Conservation (phyloP, 2,113 vertebrate species). For the Oryzias javanicus region DNA sequence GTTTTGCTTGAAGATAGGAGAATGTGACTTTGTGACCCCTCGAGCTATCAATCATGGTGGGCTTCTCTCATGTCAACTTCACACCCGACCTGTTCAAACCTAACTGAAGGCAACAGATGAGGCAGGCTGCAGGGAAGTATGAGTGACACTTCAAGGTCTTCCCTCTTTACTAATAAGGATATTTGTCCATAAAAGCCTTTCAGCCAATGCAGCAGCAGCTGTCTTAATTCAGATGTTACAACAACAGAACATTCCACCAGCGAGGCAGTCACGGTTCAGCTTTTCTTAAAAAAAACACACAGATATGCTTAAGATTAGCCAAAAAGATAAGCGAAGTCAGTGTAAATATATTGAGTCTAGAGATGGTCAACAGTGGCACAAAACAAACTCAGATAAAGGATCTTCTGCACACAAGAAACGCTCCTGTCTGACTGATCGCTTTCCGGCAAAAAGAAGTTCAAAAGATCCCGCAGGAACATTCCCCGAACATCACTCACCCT, state of each 20-base stretch:
- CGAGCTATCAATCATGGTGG: conserved; percentile 3
- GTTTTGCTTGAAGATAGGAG: neutral
- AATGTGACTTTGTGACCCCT: conserved; percentile 11
- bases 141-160: neutral
- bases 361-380: neutral
- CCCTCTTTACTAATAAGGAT: no score
- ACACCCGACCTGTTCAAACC: neutral
- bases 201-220: no score
- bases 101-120: neutral
- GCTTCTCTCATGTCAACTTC: neutral
- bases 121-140: neutral
- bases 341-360: neutral
- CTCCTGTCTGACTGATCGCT: neutral
- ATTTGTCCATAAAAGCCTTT: neutral
- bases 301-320: neutral
- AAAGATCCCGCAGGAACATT: neutral
- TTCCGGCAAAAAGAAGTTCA: neutral
- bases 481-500: conserved; percentile 80
- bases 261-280: neutral
- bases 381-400: conserved; percentile 2
- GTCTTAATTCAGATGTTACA: neutral
- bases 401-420: neutral
- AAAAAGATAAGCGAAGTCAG: neutral
- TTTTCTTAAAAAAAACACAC: neutral
- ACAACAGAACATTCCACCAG: neutral